Conservation (phyloP, 2,797 vertebrate genomes). For the Lithobates sylvaticus region DNA sequence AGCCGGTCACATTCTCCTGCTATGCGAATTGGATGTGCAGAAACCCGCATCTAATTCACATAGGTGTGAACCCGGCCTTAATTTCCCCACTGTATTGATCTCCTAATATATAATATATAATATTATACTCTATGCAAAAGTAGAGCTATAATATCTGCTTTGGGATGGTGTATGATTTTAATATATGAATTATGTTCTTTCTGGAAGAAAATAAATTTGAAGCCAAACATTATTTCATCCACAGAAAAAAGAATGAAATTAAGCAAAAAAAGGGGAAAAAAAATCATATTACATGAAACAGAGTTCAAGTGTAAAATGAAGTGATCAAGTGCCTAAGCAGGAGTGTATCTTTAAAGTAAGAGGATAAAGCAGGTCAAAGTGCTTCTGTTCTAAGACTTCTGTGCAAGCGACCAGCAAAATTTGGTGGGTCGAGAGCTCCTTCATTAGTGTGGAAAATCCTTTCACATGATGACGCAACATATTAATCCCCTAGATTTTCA, state of each 20-base stretch:
- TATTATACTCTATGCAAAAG: too few species aligned
- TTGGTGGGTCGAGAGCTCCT: constrained; percentile 54
- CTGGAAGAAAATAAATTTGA: too few species aligned
- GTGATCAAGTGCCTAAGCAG: background rate
- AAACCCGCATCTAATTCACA: too few species aligned
- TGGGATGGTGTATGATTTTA: too few species aligned
- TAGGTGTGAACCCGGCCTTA: too few species aligned
- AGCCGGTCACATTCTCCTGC: too few species aligned
- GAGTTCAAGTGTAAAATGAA: constrained; percentile 17
- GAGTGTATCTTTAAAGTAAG: constrained; percentile 9
- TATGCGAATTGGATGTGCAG: too few species aligned
- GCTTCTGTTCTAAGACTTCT: constrained; percentile 41
- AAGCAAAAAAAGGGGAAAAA: constrained; percentile 3
- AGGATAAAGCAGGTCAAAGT: constrained; percentile 38
- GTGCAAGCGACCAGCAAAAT: constrained; percentile 49
- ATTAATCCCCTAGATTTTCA: constrained; percentile 70
- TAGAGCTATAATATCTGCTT: too few species aligned
- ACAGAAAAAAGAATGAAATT: background rate
- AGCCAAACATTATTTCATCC: background rate
- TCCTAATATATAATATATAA: too few species aligned
- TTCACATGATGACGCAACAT: constrained; percentile 68
- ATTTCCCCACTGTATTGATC: too few species aligned
- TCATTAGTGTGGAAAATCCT: constrained; percentile 63
- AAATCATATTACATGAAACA: background rate
- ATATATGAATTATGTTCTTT: too few species aligned